Evolutionary conservation across 92 coral and sea anemone species (phyloP).

Genomic region (Actinostola sp.): DNA sequence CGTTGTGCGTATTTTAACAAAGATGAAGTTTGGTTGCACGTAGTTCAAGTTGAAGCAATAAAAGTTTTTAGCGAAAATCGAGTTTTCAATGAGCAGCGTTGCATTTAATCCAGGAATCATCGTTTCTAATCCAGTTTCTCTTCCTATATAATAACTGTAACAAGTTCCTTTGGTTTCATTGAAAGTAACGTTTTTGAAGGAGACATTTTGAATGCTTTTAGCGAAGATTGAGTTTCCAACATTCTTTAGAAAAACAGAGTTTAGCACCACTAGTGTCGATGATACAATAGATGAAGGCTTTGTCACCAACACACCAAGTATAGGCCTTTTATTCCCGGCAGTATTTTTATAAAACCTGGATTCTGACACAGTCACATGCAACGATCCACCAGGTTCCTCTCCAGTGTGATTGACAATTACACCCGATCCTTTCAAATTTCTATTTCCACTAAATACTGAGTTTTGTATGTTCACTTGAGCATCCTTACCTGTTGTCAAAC

Average conservation of each 20-base stretch:
- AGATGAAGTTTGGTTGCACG: conserved; percentile 12
- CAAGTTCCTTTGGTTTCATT: conserved; percentile 17
- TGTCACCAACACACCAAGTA: neutral
- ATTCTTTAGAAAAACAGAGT: conserved; percentile 8
- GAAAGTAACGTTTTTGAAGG: conserved; percentile 12
- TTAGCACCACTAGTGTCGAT: neutral
- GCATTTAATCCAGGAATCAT: neutral
- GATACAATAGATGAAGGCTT: neutral
- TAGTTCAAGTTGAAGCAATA: neutral
- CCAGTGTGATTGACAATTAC: neutral
- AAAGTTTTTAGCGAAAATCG: conserved; percentile 7
- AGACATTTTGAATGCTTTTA: neutral
- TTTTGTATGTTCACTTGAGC: neutral
- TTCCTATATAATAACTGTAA: neutral
- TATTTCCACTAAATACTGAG: conserved; percentile 4
- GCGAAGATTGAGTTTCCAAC: neutral
- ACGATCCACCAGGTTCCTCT: neutral
- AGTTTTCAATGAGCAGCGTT: conserved; percentile 8
- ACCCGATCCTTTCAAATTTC: conserved; percentile 1
- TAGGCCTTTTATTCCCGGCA: neutral
- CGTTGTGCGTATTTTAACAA: neutral
- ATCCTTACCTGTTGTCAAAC: neutral
- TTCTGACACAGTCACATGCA: neutral
- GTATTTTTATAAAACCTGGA: neutral
- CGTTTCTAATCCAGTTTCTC: neutral